Base-by-base conservation (phyloP, 2,797 vertebrate species). In the Poecilia gillii region DNA sequence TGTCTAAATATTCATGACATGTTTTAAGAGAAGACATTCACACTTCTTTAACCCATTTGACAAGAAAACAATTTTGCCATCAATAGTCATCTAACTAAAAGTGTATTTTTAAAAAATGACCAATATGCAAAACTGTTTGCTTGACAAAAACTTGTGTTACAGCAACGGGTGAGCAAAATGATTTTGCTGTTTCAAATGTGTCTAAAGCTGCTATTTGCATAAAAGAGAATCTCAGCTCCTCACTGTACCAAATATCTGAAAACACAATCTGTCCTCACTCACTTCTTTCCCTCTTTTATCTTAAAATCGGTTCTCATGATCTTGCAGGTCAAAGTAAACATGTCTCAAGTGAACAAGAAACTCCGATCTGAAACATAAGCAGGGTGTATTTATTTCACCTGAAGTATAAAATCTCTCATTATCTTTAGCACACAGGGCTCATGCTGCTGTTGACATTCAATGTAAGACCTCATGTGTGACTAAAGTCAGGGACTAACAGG, bases 311-410 rank as follows among this genome's bases (percentile, higher is more conserved):
- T 41, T 68, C 36, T 25, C 47, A 31, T 12, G 2, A 23, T 49
- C 46, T 49, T 49, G n/a, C 28, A 33, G 46, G 46, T 73, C 28
- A 73, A 36, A 73, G 16, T 49, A 73, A 73, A 73, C 72, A 31
- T 51, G 72, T 73, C 8, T 73, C 71, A 72, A 47, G 31, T 72
- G 11, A 20, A 46, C 49, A 11, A 31, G 45, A 72, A 72, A 39
- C 72, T 51, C 20, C 0, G 3, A 74, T 57, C n/a, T 57, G 20
- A 74, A 55, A 57, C 39, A 55, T 23, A 62, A 59, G 25, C 11
- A 45, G 28, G 25, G 12, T 31, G 14, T 45, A 33, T 25, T 28
- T 12, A 43, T 75, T 74, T 74, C 53, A 43, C 39, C 6, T 59
- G 0, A 57, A 45, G 73, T 18, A 62, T 31, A 6, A 62, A 43